A percentile compares a stretch with the other conserved stretches of the same genome.
Conservation (phyloP, 2,113 vertebrate genomes). For the Suncus etruscus region DNA sequence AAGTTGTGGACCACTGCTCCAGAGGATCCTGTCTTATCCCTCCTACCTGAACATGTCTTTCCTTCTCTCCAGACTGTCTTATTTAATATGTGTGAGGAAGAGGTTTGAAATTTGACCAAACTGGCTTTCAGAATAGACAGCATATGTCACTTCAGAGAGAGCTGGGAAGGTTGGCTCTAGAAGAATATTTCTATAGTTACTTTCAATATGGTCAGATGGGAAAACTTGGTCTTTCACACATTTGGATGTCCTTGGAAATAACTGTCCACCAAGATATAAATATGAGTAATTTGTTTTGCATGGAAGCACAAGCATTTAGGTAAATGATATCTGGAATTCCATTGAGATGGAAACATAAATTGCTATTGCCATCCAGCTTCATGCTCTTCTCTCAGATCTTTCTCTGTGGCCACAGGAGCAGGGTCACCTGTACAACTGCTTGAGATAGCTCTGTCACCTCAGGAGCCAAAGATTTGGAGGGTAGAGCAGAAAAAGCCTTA, state of each 20-base stretch:
- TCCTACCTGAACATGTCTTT: background rate
- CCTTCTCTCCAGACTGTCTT: background rate
- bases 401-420: background rate
- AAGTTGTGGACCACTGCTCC: too few species aligned
- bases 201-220: constrained; percentile 54
- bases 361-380: fast-evolving
- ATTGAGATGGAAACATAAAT: background rate
- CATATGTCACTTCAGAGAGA: constrained; percentile 65
- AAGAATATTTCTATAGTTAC: constrained; percentile 62
- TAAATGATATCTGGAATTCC: background rate
- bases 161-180: constrained; percentile 45
- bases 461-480: background rate
- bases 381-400: too few species aligned
- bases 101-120: constrained; percentile 71
- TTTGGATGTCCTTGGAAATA: background rate
- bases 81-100: constrained; percentile 64
- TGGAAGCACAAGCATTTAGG: background rate
- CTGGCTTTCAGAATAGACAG: constrained; percentile 69
- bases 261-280: background rate
- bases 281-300: too few species aligned
- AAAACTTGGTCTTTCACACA: background rate
- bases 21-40: background rate
- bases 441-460: background rate
- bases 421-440: too few species aligned
- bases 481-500: background rate